Conservation (phyloP, 92 coral and sea anemone genomes). For the Pocillopora meandrina region DNA sequence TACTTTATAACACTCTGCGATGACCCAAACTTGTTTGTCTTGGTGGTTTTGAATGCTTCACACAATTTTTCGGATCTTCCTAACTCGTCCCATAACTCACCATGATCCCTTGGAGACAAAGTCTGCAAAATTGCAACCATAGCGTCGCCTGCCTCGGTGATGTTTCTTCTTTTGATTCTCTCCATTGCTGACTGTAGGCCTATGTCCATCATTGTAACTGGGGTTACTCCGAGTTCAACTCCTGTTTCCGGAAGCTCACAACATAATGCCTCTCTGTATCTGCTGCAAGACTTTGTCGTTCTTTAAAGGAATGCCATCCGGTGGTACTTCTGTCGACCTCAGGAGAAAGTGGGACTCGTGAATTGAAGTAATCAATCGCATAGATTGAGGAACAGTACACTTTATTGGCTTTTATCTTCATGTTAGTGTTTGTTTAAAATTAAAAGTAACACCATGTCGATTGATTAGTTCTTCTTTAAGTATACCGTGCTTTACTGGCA, state of each 20-base stretch:
- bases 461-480: no score
- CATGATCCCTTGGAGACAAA: slow-evolving; percentile 19
- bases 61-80: slow-evolving; percentile 5
- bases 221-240: not conserved
- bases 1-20: slow-evolving; percentile 9
- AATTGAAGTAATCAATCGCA: no score
- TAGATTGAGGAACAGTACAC: no score
- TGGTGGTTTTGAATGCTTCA: not conserved
- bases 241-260: not conserved
- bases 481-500: no score
- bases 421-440: no score
- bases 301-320: not conserved
- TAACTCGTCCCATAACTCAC: slow-evolving; percentile 12
- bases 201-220: slow-evolving; percentile 20
- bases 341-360: no score
- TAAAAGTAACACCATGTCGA: no score
- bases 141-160: not conserved
- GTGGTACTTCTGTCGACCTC: no score
- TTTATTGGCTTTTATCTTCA: no score
- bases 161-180: slow-evolving; percentile 18
- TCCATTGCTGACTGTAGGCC: slow-evolving; percentile 5
- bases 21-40: not conserved
- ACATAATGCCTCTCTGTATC: not conserved
- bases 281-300: slow-evolving; percentile 8
- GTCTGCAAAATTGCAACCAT: slow-evolving; percentile 18